These are phyloP conservation scores for Enteromius thamalakanensis DNA, from an alignment of 2,797 vertebrate species.

Conservation along the genomic window DNA sequence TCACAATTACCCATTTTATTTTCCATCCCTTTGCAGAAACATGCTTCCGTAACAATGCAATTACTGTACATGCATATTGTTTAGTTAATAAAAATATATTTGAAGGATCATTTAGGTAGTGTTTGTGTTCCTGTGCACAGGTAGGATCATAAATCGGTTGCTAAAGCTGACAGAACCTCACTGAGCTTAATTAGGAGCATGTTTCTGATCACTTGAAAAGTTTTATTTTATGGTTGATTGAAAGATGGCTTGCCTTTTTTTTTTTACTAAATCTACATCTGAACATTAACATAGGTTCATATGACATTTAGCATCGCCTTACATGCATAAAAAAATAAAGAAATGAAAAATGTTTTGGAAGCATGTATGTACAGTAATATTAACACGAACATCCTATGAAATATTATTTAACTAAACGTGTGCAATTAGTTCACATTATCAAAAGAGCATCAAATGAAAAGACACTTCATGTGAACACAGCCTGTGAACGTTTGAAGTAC, in stretches of 20 bases:
- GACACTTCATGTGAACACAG: not conserved
- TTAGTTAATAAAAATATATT: not conserved
- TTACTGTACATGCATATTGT: not conserved
- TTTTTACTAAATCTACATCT: not conserved
- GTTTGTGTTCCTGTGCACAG: not conserved
- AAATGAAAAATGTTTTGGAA: not conserved
- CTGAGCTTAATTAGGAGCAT: not conserved
- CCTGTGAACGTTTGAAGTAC: not conserved
- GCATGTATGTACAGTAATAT: not conserved
- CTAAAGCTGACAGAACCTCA: not conserved
- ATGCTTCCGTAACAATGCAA: not conserved
- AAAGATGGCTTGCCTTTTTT: not conserved
- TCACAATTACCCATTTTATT: not conserved
- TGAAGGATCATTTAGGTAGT: not conserved
- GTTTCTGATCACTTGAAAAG: not conserved
- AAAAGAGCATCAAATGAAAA: not conserved
- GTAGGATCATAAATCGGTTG: not conserved
- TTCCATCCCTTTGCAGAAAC: not conserved
- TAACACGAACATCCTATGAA: not conserved
- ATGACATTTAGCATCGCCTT: not conserved
- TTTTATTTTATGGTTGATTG: not conserved
- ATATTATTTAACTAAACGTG: not conserved
- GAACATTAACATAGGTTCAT: not conserved
- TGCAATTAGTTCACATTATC: not conserved
- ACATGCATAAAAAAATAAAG: not conserved